Evolutionary conservation across 2,797 vertebrate species (phyloP).

Genomic region (Lindbergichthys nudifrons): DNA sequence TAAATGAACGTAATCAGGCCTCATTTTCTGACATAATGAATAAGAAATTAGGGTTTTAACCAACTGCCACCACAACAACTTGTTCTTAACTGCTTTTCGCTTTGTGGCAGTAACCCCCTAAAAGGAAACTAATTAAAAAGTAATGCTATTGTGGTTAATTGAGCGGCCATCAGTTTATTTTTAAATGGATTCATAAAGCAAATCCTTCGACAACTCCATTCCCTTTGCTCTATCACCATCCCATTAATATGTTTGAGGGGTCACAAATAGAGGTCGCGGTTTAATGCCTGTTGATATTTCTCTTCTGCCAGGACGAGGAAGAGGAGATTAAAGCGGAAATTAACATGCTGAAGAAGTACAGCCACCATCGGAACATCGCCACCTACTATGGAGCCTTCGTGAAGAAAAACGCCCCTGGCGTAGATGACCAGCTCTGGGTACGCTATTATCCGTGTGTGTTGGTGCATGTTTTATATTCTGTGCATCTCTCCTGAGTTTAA

Average conservation of each 20-base stretch:
- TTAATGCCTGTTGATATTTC: conserved; percentile 43
- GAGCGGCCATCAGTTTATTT: conserved; percentile 48
- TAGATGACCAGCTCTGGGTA: conserved; percentile 97
- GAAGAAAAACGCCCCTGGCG: conserved; percentile 94
- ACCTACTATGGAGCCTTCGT: conserved; percentile 97
- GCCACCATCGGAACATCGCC: conserved; percentile 96
- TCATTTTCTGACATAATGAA: conserved; percentile 48
- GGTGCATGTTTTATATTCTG: not conserved
- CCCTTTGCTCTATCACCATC: conserved; percentile 14
- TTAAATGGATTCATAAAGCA: conserved; percentile 32
- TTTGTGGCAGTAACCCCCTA: conserved; percentile 30
- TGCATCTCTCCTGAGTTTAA: conserved; percentile 6
- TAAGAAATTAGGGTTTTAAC: conserved; percentile 39
- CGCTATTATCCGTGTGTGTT: conserved; percentile 16
- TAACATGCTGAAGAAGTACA: conserved; percentile 98
- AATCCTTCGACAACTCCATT: conserved; percentile 26
- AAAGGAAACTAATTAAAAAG: conserved; percentile 61
- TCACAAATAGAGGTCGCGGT: conserved; percentile 18
- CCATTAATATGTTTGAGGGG: conserved; percentile 20
- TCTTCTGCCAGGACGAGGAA: conserved; percentile 88
- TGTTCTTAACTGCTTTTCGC: conserved; percentile 33
- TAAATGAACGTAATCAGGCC: conserved; percentile 53
- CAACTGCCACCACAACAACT: conserved; percentile 28
- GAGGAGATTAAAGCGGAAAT: conserved; percentile 98
- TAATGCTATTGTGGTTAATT: conserved; percentile 56